Evolutionary conservation across 2,888 invertebrate genomes (phyloP).

Genomic region (Agapetus fuscipes): DNA sequence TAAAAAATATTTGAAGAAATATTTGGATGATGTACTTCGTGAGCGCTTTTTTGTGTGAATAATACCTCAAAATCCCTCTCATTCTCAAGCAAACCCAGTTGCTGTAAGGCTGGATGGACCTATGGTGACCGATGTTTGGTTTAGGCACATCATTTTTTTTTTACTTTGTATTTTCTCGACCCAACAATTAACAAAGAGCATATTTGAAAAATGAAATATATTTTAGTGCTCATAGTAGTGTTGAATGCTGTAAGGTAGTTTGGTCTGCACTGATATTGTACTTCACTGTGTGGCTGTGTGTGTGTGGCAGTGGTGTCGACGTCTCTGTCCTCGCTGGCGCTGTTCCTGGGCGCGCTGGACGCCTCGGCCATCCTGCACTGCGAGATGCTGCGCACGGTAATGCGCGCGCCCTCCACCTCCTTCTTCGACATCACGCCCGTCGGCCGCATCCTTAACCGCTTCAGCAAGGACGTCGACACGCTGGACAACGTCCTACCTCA

Average conservation of each 20-base stretch:
- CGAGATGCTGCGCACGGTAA: constrained; percentile 51
- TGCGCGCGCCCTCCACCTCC: constrained; percentile 57
- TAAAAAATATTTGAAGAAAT: too few species aligned
- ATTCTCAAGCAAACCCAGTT: too few species aligned
- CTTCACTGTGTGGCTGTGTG: background rate
- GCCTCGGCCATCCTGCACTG: constrained; percentile 55
- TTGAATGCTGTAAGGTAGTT: background rate
- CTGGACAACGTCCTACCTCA: constrained; percentile 62
- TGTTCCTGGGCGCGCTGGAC: constrained; percentile 57
- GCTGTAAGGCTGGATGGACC: too few species aligned
- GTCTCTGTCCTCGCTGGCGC: constrained; percentile 55
- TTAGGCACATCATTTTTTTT: too few species aligned
- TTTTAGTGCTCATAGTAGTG: too few species aligned
- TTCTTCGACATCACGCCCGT: constrained; percentile 76
- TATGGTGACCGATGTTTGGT: too few species aligned
- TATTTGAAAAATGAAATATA: background rate
- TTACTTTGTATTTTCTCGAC: too few species aligned
- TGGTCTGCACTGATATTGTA: background rate
- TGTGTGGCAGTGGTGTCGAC: constrained; percentile 50
- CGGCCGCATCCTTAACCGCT: constrained; percentile 69
- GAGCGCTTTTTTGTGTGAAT: too few species aligned
- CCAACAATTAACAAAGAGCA: too few species aligned
- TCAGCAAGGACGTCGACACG: constrained; percentile 65
- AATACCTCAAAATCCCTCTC: too few species aligned
- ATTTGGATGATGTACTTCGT: too few species aligned